phyloP scores from a whole-genome alignment of 2,888 invertebrate genomes.

The Amphipoea lucens region DNA sequence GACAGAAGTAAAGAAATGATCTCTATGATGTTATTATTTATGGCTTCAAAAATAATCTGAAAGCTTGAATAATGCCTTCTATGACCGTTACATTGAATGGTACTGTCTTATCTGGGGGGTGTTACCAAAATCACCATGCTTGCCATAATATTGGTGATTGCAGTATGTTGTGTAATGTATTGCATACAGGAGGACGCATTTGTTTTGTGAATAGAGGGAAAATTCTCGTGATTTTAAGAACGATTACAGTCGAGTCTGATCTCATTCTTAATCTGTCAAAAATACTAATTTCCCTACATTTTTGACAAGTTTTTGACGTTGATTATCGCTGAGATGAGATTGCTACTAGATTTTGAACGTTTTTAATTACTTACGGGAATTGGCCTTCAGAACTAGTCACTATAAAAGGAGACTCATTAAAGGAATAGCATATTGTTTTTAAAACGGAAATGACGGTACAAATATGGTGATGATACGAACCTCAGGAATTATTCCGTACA shows the following conservation, averaged over 20 bases:
- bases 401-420: not conserved
- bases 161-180: not conserved
- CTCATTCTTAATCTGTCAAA: too few relatives aligned
- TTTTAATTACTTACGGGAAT: too few relatives aligned
- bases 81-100: not conserved
- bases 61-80: not conserved
- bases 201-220: not conserved
- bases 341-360: not conserved
- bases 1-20: not conserved
- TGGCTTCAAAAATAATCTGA: not conserved
- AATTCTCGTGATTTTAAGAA: too few relatives aligned
- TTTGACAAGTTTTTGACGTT: too few relatives aligned
- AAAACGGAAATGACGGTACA: conserved; percentile 44
- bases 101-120: too few relatives aligned
- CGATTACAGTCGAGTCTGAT: too few relatives aligned
- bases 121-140: not conserved
- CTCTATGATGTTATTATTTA: not conserved
- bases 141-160: not conserved
- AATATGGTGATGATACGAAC: conserved; percentile 28
- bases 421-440: conserved; percentile 13
- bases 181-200: not conserved
- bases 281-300: too few relatives aligned
- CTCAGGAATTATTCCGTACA: conserved; percentile 43
- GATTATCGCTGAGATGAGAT: not conserved
- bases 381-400: too few relatives aligned